Conservation (phyloP, 2,797 vertebrate species). For the Arrhamphus sclerolepis region DNA sequence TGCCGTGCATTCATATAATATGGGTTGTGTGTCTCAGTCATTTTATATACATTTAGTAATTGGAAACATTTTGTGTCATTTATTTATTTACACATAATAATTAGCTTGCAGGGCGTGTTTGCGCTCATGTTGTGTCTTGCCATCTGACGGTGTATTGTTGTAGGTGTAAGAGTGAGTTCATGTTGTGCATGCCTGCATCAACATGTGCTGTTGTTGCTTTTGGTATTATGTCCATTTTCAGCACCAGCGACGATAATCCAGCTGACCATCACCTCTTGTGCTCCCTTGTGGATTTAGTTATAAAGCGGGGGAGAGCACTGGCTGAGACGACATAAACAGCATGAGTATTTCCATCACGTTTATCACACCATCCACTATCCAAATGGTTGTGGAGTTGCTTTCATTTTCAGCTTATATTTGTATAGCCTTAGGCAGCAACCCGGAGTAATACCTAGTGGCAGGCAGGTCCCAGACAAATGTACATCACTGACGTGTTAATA, state of each 20-base stretch:
- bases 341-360: constrained; percentile 73
- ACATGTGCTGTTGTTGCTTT: constrained; percentile 45
- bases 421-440: constrained; percentile 69
- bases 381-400: constrained; percentile 72
- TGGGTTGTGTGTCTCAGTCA: constrained; percentile 23
- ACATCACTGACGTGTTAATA: constrained; percentile 71
- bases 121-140: constrained; percentile 30
- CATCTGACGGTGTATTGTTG: constrained; percentile 21
- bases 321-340: constrained; percentile 57
- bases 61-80: constrained; percentile 29
- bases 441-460: constrained; percentile 70
- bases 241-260: constrained; percentile 53
- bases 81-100: constrained; percentile 52
- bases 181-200: constrained; percentile 45
- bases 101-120: constrained; percentile 50
- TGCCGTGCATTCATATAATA: constrained; percentile 30
- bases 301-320: constrained; percentile 38
- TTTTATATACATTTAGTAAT: constrained; percentile 23
- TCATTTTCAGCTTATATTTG: constrained; percentile 76
- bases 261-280: constrained; percentile 67
- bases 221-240: constrained; percentile 50
- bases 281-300: constrained; percentile 60
- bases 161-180: constrained; percentile 19
- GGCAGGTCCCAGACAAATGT: constrained; percentile 64
- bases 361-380: constrained; percentile 65